Conservation (phyloP, 2,797 vertebrate genomes). For the Squalus acanthias region DNA sequence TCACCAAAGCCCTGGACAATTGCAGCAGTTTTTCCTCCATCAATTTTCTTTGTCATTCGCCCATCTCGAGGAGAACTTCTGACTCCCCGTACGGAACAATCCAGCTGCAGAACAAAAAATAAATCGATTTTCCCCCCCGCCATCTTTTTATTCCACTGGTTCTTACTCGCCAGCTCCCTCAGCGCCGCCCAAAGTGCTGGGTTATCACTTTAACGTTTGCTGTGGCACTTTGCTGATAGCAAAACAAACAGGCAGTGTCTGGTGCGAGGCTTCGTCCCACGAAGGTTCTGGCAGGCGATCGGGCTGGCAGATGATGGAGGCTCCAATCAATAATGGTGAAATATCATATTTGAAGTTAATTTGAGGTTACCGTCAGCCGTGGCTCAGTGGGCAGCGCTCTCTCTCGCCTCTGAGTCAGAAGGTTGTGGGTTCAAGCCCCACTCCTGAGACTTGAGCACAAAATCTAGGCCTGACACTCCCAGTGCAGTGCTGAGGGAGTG, state of each 20-base stretch:
- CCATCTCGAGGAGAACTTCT: not conserved
- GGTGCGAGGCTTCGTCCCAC: too few relatives aligned
- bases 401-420: not conserved
- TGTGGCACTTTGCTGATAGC: too few relatives aligned
- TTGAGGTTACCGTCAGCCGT: not conserved
- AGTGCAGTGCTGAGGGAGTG: not conserved
- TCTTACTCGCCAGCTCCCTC: not conserved
- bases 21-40: too few relatives aligned
- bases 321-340: not conserved
- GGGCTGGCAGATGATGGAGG: not conserved
- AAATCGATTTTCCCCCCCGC: not conserved
- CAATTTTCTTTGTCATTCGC: not conserved
- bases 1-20: too few relatives aligned
- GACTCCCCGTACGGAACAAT: not conserved
- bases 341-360: not conserved
- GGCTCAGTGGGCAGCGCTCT: not conserved
- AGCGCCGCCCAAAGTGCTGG: not conserved
- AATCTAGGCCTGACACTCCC: not conserved
- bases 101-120: not conserved
- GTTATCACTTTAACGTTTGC: not conserved
- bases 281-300: too few relatives aligned
- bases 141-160: not conserved
- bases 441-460: not conserved
- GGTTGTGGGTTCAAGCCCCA: not conserved
- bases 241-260: not conserved